Base-by-base conservation (phyloP, 64 coral and sea anemone species). In the Porites lutea region DNA sequence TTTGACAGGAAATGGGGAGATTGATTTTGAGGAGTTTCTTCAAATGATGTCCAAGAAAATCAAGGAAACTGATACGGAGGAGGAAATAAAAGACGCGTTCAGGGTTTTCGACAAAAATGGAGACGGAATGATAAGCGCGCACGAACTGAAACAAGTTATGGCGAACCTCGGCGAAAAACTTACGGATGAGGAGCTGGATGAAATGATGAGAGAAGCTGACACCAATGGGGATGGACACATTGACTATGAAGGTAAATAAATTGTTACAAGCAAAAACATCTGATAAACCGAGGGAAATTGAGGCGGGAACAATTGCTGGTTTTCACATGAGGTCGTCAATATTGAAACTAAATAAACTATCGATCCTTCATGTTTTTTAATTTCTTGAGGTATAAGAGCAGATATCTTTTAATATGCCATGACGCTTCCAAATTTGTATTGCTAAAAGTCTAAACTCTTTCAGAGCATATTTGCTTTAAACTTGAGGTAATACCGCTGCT, bases 1-100 rank as follows among this genome's bases (percentile, higher is more conserved):
- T 74, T 76, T 3, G n/a, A 79, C 58, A 93, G 91, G 83, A 44
- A 93, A 87, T 57, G 91, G 91, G 6, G 91, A 93, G 75, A 93
- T 93, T 23, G 91, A 93, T 12, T 93, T 93, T 59, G 82, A 86
- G 18, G 91, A 93, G 63, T 93, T 93, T 79, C 82, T 93, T 19
- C 91, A 93, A 59, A 93, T 93, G 91, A 87, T 93, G 82, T 83
- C 91, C 15, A 93, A 81, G 51, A 93, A 93, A 79, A 93, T 93
- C 20, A 93, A 77, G 48, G 72, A 86, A 7, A 69, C 61, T 23
- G 91, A 93, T 57, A 93, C 91, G 46, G 91, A 93, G 79, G 91
- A 93, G 19, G 91, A 93, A 87, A 93, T 93, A 1, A 86, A 55
- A 44, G 91, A 93, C 16, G 91, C 91, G 44, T 93, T 93, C 79